Base-by-base conservation (phyloP, 2,113 vertebrate species). In the Esox niger region DNA sequence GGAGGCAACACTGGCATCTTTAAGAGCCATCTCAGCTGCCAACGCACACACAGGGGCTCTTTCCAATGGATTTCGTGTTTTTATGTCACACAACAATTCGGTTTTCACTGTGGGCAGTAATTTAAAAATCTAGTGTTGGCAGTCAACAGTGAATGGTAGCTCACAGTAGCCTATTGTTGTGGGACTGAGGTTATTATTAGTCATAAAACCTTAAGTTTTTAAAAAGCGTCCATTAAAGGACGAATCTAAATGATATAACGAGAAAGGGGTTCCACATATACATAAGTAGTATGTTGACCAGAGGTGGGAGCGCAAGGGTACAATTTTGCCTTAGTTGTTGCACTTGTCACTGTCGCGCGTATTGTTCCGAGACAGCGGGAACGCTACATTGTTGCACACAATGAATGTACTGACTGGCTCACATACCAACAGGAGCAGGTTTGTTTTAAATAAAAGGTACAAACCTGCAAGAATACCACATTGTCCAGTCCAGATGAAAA, bases 391-490 rank as follows among this genome's bases (percentile, higher is more conserved):
- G 43, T 56, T 21, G 35, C 52, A 27, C 21, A 17, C 26, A 72
- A 35, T 43, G 56, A n/a, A 29, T 57, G 15, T 9, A 35, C 58
- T 60, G 29, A 10, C 13, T 9, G 58, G 9, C 13, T n/a, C 13
- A 21, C 20, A 60, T 20, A 13, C 6, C 58, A 26, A 49, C 29
- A 60, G 70, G 15, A 15, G 26, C 57, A 71, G 38, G 3, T 43
- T 43, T 62, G 27, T 64, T 57, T 27, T 56, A 63, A 23, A 30
- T 20, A 59, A 68, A 32, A 57, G 10, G 6, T 32, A 70, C 35
- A 67, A 64, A 91, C 90, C 88, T 91, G 88, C 66, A 71, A 78
- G 61, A 29, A 61, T 27, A 66, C 23, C 65, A 79, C 80, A 83
- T 64, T 81, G 55, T 67, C 74, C 32, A 30, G 73, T 80, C 71